These are phyloP conservation scores for Drosophila stalkeri DNA, from an alignment of 2,888 invertebrate species.

Conservation along the genomic window DNA sequence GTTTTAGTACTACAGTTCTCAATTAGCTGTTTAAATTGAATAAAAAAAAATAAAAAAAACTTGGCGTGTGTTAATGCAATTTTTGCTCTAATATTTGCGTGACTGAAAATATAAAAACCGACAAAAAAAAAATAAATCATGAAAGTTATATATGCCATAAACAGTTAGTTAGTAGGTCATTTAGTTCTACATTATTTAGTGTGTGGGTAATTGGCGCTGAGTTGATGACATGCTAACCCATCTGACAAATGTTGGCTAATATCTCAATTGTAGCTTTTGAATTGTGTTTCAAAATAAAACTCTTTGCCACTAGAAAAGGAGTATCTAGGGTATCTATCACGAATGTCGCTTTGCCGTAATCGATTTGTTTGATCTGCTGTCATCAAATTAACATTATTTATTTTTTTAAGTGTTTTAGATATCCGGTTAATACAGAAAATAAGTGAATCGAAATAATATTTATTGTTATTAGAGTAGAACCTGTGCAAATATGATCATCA, in stretches of 20 bases:
- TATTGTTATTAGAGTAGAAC: not conserved
- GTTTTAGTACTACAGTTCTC: too few relatives aligned
- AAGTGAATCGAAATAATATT: not conserved
- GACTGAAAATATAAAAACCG: constrained; percentile 10
- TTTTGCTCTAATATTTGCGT: constrained; percentile 41
- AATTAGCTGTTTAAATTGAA: not conserved
- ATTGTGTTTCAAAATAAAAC: not conserved
- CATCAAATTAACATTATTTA: not conserved
- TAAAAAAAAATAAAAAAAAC: not conserved
- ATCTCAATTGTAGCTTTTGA: not conserved
- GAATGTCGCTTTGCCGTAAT: not conserved
- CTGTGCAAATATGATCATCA: not conserved
- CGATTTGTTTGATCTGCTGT: not conserved
- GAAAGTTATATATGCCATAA: constrained; percentile 7
- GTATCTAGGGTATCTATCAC: not conserved
- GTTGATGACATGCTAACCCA: constrained; percentile 33
- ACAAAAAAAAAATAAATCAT: constrained; percentile 10
- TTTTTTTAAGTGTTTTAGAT: not conserved
- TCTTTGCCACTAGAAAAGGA: not conserved
- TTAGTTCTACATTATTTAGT: constrained; percentile 33
- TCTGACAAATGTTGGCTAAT: constrained; percentile 13
- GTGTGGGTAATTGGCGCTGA: constrained; percentile 27
- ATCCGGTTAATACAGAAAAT: not conserved
- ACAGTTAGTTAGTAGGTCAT: constrained; percentile 54
- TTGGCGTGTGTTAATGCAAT: constrained; percentile 31